Percentiles rank a stretch among this genome's conserved stretches.
Evolutionary conservation across 1,140 invertebrate genomes (phyloP).

Genomic region (Papilio aristodemus): DNA sequence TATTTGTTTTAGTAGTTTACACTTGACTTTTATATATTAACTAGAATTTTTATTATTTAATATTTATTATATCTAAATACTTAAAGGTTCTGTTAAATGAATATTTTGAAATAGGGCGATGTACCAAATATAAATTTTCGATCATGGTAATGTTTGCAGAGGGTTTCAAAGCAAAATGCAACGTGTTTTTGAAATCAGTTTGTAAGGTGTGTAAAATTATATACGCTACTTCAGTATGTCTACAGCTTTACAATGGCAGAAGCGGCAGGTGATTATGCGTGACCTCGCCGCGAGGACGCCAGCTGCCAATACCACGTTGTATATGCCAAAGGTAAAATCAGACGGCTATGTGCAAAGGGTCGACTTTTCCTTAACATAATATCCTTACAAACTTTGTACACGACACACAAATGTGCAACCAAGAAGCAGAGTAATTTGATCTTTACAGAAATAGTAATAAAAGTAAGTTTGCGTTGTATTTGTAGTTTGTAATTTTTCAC

Average conservation of each 20-base stretch:
- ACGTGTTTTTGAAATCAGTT: background rate
- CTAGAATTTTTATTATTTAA: too few relatives aligned
- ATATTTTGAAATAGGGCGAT: too few relatives aligned
- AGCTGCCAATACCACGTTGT: conserved; percentile 25
- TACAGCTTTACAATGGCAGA: conserved; percentile 36
- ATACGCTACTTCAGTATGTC: conserved; percentile 21
- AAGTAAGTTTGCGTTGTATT: conserved; percentile 17
- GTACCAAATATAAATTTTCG: too few relatives aligned
- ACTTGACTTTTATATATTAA: too few relatives aligned
- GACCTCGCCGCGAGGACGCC: conserved; percentile 45
- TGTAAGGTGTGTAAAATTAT: background rate
- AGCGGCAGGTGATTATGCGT: conserved; percentile 40
- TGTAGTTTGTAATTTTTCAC: conserved; percentile 13
- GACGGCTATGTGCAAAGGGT: conserved; percentile 21
- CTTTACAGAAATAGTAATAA: conserved; percentile 4
- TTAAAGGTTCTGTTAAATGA: too few relatives aligned
- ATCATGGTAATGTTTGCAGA: too few relatives aligned
- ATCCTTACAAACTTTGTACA: conserved; percentile 17
- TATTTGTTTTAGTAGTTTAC: too few relatives aligned
- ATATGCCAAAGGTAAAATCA: conserved; percentile 1
- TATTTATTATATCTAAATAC: too few relatives aligned
- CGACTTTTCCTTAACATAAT: conserved; percentile 35
- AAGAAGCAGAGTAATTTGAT: conserved; percentile 4
- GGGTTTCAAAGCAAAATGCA: too few relatives aligned
- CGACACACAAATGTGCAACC: background rate